Conservation (phyloP, 2,797 vertebrate species). For the Melanotaenia maccullochi region DNA sequence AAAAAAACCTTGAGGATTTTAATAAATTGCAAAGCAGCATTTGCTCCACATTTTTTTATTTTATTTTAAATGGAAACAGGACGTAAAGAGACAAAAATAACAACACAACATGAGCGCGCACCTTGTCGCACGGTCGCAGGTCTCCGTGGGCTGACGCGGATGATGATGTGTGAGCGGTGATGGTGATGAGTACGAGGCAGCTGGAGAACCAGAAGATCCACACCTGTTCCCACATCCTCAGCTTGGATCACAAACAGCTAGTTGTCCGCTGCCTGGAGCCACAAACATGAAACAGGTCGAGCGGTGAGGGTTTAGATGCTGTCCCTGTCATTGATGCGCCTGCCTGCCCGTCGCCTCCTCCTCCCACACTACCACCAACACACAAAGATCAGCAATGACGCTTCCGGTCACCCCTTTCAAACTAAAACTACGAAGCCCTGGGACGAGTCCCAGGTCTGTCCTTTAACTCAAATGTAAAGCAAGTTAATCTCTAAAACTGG, state of each 20-base stretch:
- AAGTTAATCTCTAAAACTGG: not conserved
- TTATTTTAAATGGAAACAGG: not conserved
- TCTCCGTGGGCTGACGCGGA: slow-evolving; percentile 44
- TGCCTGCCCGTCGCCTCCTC: slow-evolving; percentile 21
- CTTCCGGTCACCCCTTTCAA: slow-evolving; percentile 36
- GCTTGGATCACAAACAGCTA: slow-evolving; percentile 51
- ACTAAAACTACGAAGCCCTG: slow-evolving; percentile 26
- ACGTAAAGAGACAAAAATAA: not conserved
- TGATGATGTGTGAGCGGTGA: slow-evolving; percentile 43
- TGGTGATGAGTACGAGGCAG: slow-evolving; percentile 57
- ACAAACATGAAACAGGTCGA: slow-evolving; percentile 34
- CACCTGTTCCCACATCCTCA: slow-evolving; percentile 67
- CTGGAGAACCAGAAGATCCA: slow-evolving; percentile 48
- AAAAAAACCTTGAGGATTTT: not conserved
- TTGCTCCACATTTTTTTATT: too few species aligned
- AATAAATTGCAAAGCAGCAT: not conserved
- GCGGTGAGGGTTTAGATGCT: slow-evolving; percentile 2
- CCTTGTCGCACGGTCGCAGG: slow-evolving; percentile 78
- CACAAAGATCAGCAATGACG: not conserved
- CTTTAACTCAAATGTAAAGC: not conserved
- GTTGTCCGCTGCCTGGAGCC: slow-evolving; percentile 51
- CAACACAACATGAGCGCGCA: slow-evolving; percentile 50
- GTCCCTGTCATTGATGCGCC: slow-evolving; percentile 59
- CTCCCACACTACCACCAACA: slow-evolving; percentile 9
- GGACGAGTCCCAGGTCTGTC: not conserved